Evolutionary conservation across 2,797 vertebrate genomes (phyloP), one percentile per base, ranked within the genome.

Genomic region (Poecilia velifera): DNA sequence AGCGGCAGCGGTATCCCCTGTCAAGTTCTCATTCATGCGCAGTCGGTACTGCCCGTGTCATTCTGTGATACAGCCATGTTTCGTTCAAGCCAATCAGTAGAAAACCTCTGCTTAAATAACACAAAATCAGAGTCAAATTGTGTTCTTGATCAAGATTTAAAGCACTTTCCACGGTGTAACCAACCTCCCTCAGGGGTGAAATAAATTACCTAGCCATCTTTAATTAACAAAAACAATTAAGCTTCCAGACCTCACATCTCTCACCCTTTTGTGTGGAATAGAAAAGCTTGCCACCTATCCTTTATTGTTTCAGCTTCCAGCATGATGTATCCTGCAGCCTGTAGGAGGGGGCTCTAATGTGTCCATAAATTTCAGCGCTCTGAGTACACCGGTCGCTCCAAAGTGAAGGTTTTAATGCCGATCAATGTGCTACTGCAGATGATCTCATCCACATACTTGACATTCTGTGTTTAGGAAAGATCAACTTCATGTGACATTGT

Each of bases 11-110:
- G 86, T 92, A 92, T 92, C 91, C 89, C 78, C 86, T 91, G 92
- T 93, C 92, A 91, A 92, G 82, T 91, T 91, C 91, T 94, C 94
- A 93, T 94, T 94, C 94, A 94, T 87, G 81, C 74, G 77, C 71
- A 85, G 79, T 84, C 18, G 66, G 43, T 78, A 85, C 90, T 87
- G 79, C 62, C 83, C 87, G 81, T 77, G 84, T 85, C 88, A 86
- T 87, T 75, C 77, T 79, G 87, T 86, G 92, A 91, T 83, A 90
- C 64, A 41, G 36, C 34, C 20, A 0, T 45, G 41, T 46, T 71
- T 71, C 3, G 25, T 46, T 71, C 25, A 46, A 71, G 13, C 25
- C 43, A 71, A 77, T 77, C 71, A 87, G 76, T 34, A 62, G 4
- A 72, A 74, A n/a, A 82, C 47, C 76, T 76, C 73, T 43, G 51